A percentile compares a stretch with the other conserved stretches of the same genome.
phyloP scores from a whole-genome alignment of 1,140 invertebrate species.

The Orussus abietinus region DNA sequence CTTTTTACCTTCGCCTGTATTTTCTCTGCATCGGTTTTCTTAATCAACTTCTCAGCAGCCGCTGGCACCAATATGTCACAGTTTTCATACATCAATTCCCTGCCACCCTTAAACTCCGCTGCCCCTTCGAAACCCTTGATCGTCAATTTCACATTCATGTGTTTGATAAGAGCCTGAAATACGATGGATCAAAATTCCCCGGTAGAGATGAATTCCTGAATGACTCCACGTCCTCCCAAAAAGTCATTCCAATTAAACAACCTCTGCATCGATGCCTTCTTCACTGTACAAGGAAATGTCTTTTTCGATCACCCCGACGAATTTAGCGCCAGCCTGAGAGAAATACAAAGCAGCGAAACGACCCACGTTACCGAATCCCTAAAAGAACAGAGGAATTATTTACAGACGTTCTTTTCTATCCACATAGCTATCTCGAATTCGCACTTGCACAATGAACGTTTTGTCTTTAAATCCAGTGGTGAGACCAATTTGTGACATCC shows the following conservation, averaged over 20 bases:
- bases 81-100: slow-evolving; percentile 68
- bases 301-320: slow-evolving; percentile 76
- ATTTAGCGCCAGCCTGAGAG: slow-evolving; percentile 71
- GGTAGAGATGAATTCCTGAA: background rate
- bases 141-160: slow-evolving; percentile 64
- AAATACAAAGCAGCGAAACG: slow-evolving; percentile 74
- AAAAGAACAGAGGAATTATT: slow-evolving; percentile 11
- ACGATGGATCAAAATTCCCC: too few relatives aligned
- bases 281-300: slow-evolving; percentile 69
- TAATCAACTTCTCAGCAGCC: slow-evolving; percentile 79
- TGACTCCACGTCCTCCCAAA: slow-evolving; percentile 1
- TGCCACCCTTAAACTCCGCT: slow-evolving; percentile 56
- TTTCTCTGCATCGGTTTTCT: slow-evolving; percentile 68
- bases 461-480: slow-evolving; percentile 75
- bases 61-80: slow-evolving; percentile 87
- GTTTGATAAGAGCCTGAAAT: slow-evolving; percentile 52
- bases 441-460: slow-evolving; percentile 79
- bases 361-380: slow-evolving; percentile 88
- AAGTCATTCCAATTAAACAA: slow-evolving; percentile 32
- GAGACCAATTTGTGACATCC: slow-evolving; percentile 71
- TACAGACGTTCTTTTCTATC: background rate
- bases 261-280: slow-evolving; percentile 76
- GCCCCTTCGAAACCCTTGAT: slow-evolving; percentile 74
- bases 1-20: slow-evolving; percentile 69
- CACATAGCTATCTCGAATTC: slow-evolving; percentile 1